Conservation (phyloP, 2,797 vertebrate species). For the Gobionotothen gibberifrons region DNA sequence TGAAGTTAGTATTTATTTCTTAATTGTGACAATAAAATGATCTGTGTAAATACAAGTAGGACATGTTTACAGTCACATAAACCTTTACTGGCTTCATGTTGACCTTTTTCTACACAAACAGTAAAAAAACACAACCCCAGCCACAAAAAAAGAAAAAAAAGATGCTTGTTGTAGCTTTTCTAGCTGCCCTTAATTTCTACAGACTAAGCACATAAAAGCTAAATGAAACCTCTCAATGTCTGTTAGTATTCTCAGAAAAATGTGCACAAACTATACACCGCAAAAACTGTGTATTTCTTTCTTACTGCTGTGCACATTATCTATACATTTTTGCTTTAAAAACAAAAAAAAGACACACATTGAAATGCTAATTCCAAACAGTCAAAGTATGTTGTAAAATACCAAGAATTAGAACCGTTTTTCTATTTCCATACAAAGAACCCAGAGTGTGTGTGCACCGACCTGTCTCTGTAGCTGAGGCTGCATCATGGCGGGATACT, state of each 20-base stretch:
- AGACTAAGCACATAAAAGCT: background rate
- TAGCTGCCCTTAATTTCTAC: background rate
- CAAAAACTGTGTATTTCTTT: background rate
- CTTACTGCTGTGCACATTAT: conserved; percentile 12
- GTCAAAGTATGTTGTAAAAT: conserved; percentile 7
- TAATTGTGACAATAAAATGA: background rate
- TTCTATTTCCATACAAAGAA: conserved; percentile 4
- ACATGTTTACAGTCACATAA: background rate
- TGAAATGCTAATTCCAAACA: background rate
- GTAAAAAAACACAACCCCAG: background rate
- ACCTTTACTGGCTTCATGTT: background rate
- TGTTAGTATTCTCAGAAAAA: background rate
- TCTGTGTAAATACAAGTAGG: background rate
- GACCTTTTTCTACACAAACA: background rate
- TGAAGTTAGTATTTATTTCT: background rate
- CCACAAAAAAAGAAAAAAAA: background rate
- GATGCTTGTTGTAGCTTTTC: background rate
- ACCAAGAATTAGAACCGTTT: background rate
- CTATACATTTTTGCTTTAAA: conserved; percentile 23
- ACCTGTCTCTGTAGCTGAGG: conserved; percentile 99
- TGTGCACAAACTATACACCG: background rate
- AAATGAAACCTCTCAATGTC: background rate
- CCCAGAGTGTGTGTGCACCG: conserved; percentile 58
- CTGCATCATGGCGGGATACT: conserved; percentile 97
- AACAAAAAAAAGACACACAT: background rate